phyloP scores from a whole-genome alignment of 1,140 invertebrate species.

The Lepidurus apus region DNA sequence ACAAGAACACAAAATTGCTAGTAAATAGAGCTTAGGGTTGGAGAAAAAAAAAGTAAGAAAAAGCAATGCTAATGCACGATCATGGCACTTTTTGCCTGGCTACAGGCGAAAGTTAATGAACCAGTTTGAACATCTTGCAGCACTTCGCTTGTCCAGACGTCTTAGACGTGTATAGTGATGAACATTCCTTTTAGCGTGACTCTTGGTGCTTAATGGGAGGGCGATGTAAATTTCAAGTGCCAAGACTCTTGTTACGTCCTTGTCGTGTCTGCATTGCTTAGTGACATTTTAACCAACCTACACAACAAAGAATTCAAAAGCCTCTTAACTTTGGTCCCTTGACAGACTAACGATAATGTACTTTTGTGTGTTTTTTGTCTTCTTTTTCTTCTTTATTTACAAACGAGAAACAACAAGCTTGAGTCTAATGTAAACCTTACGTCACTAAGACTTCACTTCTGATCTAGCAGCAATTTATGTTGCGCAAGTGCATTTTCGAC shows the following conservation, averaged over 20 bases:
- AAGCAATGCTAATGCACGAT: background rate
- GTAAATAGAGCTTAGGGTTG: background rate
- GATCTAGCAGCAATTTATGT: no score
- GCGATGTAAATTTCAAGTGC: background rate
- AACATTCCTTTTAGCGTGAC: slow-evolving; percentile 5
- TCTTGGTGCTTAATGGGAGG: background rate
- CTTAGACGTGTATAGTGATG: background rate
- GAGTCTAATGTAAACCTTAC: no score
- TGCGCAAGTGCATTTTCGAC: no score
- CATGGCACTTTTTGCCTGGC: background rate
- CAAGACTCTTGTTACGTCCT: slow-evolving; percentile 2
- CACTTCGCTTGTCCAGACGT: background rate
- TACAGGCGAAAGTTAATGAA: slow-evolving; percentile 19
- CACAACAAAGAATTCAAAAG: background rate
- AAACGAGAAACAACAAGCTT: no score
- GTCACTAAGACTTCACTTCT: no score
- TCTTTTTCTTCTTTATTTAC: no score
- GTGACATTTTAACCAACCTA: background rate
- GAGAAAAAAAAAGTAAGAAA: background rate
- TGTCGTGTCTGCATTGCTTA: background rate
- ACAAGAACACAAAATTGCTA: no score
- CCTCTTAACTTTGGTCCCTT: background rate
- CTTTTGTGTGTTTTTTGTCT: no score
- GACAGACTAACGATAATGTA: no score
- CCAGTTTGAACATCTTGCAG: background rate